Percentiles rank a stretch among this genome's conserved stretches.
Evolutionary conservation across 2,797 vertebrate genomes (phyloP).

Genomic region (Podarcis siculus): DNA sequence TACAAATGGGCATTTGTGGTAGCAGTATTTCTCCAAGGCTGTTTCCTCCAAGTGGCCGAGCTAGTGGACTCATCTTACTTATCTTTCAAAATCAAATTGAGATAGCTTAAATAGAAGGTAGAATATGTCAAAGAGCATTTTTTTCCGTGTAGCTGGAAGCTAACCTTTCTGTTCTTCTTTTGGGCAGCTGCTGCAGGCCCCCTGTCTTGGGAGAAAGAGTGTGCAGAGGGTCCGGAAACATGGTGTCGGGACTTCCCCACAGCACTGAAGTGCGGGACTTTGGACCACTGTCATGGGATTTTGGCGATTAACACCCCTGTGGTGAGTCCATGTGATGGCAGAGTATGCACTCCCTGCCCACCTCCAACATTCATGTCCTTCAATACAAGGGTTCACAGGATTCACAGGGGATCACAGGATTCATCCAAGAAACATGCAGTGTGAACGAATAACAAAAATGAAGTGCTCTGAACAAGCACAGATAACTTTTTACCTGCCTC

Average conservation of each 20-base stretch:
- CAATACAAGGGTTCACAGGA: neutral
- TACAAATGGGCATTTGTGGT: neutral
- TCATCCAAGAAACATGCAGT: neutral
- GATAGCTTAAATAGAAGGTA: neutral
- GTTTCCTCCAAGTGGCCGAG: neutral
- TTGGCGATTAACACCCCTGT: conserved; percentile 87
- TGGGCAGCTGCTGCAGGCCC: conserved; percentile 83
- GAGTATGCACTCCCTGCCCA: too few species aligned
- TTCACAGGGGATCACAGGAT: neutral
- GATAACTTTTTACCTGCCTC: neutral
- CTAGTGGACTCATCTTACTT: neutral
- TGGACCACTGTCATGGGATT: conserved; percentile 87
- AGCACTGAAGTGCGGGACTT: conserved; percentile 85
- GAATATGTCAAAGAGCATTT: neutral
- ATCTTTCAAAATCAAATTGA: neutral
- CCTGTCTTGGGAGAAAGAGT: conserved; percentile 84
- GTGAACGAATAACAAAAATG: neutral
- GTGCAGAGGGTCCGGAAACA: conserved; percentile 82
- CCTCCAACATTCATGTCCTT: neutral
- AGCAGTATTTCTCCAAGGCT: neutral
- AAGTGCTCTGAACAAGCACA: neutral
- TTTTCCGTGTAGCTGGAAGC: neutral
- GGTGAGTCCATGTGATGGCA: conserved; percentile 75
- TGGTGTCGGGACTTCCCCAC: conserved; percentile 90
- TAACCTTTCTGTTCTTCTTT: neutral